Evolutionary conservation across 2,797 vertebrate genomes (phyloP).

Genomic region (Odontamblyopus rebecca): DNA sequence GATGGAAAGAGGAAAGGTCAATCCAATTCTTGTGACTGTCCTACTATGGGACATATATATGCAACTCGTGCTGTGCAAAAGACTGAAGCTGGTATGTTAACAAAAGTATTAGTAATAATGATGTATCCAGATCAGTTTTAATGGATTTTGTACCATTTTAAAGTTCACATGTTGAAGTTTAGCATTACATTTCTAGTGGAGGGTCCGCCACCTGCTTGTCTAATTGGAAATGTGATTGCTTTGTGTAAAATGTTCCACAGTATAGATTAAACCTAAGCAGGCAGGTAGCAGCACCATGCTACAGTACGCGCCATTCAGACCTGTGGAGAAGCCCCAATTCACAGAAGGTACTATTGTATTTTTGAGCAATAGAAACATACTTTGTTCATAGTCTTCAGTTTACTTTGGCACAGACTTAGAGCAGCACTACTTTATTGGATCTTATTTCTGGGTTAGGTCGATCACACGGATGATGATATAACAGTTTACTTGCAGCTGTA

Average conservation of each 20-base stretch:
- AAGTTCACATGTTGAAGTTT: no score
- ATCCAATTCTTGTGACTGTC: conserved; percentile 14
- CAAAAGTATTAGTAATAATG: background rate
- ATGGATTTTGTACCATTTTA: no score
- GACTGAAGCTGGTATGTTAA: background rate
- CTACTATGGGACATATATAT: background rate
- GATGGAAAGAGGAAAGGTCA: background rate
- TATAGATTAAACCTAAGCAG: no score
- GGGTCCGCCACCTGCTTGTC: no score
- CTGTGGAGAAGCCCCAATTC: no score
- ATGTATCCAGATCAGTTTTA: background rate
- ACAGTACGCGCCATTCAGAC: no score
- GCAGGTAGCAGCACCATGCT: no score
- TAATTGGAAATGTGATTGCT: no score
- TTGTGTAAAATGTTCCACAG: no score
- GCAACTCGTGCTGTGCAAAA: background rate
- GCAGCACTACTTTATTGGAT: background rate
- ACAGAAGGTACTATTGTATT: no score
- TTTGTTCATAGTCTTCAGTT: background rate
- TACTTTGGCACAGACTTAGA: background rate
- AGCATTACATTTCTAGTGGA: no score
- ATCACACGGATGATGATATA: conserved; percentile 2
- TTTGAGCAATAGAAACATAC: no score
- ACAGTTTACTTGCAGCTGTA: conserved; percentile 5
- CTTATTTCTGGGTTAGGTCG: background rate